These are phyloP conservation scores for Cataglyphis altisquamis DNA, from an alignment of 2,888 invertebrate species.

Conservation along the genomic window DNA sequence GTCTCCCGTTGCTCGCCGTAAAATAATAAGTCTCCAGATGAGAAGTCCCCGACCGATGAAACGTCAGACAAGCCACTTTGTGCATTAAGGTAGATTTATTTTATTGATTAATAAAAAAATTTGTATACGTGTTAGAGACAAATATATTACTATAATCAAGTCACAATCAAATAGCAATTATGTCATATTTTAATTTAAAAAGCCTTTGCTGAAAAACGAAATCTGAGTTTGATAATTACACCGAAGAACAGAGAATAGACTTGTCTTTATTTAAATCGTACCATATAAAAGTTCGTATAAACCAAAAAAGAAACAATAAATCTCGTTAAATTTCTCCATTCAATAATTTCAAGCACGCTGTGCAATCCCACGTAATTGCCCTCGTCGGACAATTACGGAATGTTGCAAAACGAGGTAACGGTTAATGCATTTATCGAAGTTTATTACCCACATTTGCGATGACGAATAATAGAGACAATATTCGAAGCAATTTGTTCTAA, in stretches of 20 bases:
- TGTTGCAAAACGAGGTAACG: conserved; percentile 40
- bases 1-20: conserved; percentile 56
- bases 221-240: not conserved
- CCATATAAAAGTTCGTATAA: not conserved
- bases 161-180: not conserved
- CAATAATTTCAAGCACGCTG: conserved; percentile 36
- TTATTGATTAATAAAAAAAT: not conserved
- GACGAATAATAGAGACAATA: conserved; percentile 39
- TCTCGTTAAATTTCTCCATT: conserved; percentile 45
- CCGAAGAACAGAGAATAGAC: not conserved
- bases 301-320: conserved; percentile 16
- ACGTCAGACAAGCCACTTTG: not conserved
- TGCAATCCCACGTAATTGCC: conserved; percentile 41
- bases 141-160: not conserved
- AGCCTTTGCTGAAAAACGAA: not conserved
- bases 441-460: conserved; percentile 44
- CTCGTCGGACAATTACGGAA: conserved; percentile 41
- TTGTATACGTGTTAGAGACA: not conserved
- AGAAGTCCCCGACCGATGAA: not conserved
- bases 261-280: conserved; percentile 1
- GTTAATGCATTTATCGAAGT: conserved; percentile 48
- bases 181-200: too few relatives aligned
- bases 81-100: conserved; percentile 7
- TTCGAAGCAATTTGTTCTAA: conserved; percentile 44
- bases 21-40: conserved; percentile 41